These are phyloP conservation scores for Scleropages formosus DNA, from an alignment of 2,797 vertebrate species.

Conservation along the genomic window DNA sequence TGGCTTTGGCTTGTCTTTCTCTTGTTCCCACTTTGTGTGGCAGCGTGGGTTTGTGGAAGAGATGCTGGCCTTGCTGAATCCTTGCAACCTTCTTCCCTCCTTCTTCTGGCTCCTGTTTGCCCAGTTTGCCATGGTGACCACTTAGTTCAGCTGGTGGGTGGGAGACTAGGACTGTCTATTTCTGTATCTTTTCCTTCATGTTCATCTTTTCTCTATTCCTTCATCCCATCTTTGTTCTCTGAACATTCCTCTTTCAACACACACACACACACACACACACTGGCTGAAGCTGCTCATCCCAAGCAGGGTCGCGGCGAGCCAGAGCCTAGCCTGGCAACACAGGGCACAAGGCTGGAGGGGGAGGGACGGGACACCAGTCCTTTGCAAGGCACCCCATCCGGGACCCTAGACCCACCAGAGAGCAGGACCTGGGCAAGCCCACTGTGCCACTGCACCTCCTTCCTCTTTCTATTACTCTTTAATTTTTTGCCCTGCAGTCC, in stretches of 20 bases:
- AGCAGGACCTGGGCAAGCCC: not conserved
- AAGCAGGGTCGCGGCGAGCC: too few relatives aligned
- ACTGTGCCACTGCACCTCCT: not conserved
- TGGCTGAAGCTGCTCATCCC: not conserved
- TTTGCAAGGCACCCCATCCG: too few relatives aligned
- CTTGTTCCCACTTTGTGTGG: not conserved
- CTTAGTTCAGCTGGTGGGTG: conserved; percentile 12
- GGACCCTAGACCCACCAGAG: too few relatives aligned
- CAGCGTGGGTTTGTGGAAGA: not conserved
- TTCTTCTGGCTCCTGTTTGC: not conserved
- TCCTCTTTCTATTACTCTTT: not conserved
- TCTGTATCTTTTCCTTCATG: too few relatives aligned
- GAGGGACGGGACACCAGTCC: too few relatives aligned
- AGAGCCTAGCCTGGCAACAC: too few relatives aligned
- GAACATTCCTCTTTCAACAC: too few relatives aligned
- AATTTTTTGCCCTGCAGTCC: not conserved
- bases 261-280: too few relatives aligned
- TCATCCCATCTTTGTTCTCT: too few relatives aligned
- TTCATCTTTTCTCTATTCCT: too few relatives aligned
- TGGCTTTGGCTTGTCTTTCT: not conserved
- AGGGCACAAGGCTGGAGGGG: too few relatives aligned
- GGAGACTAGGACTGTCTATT: not conserved
- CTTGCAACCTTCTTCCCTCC: not conserved
- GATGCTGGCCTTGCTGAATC: conserved; percentile 9
- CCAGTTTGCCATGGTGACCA: not conserved